Base-by-base conservation (phyloP, 2,113 vertebrate species). In the Carettochelys insculpta region DNA sequence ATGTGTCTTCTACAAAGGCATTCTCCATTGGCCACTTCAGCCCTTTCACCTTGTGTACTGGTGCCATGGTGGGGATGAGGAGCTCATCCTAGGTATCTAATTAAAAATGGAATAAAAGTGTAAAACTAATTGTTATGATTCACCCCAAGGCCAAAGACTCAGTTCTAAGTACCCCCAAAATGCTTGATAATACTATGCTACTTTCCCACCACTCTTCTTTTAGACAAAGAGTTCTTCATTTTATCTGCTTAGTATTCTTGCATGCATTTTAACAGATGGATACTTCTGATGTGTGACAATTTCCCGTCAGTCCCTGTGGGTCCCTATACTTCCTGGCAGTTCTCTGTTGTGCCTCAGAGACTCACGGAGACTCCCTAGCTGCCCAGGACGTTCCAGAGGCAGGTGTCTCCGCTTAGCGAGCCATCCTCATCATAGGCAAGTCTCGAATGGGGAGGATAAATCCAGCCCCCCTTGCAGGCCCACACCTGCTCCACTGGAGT, bases 211-310 rank as follows among this genome's bases (percentile, higher is more conserved):
- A 76, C 73, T 89, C 51, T 82, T 90, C 5, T 80, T 87, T n/a
- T n/a, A 0, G 1, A 50, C 89, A 92, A 78, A 58, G 77, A 80
- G 77, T 85, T 90, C 9, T 92, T 87, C 13, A 79, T 34, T 83
- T 61, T 73, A 79, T 68, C 68, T 89, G 27, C 71, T 95, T 97
- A 97, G 97, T 98, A 97, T 97, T 97, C 91, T 95, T 94, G 81
- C 88, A 85, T 76, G 61, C 94, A 77, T 80, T 89, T 95, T 82
- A 96, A 71, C 20, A 80, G 48, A 84, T 13, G 34, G 8, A 43
- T 43, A 83, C 13, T 65, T 85, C 29, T 68, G 79, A 43, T 52
- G 77, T n/a, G n/a, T n/a, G n/a, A n/a, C n/a, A n/a, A n/a, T n/a
- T n/a, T n/a, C n/a, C n/a, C n/a, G n/a, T n/a, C n/a, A n/a, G n/a